Evolutionary conservation across 2,888 invertebrate genomes (phyloP), one percentile per base, ranked within the genome.

Genomic region (Plebejus argus): DNA sequence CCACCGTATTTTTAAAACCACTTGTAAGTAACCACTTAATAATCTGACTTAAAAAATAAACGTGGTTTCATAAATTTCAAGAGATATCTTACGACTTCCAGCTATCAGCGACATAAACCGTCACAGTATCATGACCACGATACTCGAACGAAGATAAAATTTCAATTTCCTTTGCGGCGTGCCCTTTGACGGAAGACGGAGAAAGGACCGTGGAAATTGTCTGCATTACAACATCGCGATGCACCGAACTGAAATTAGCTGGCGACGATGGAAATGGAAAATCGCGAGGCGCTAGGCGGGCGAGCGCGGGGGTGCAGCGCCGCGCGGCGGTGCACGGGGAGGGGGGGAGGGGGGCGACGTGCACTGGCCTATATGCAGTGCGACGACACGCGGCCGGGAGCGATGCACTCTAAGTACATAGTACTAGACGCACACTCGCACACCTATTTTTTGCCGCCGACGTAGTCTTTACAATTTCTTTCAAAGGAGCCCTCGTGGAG

Each of bases 351-450:
- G 84, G 86, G 86, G 85, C 92, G 90, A 92, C 93, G 93, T 93
- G 93, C 93, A 93, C 90, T 93, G 93, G 91, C 93, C 93, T 93
- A 94, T 93, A 94, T 94, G 93, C 93, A 92, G 93, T 94, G 89
- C 94, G 94, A 93, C 93, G 94, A 94, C 93, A 88, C 93, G 90
- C 87, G 90, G 91, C 89, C 91, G 93, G 93, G 94, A 93, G 93
- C 94, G 93, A 92, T 94, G 93, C 93, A 93, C 94, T 93, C 89
- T 85, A 86, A 91, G 89, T 91, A 92, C 92, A 89, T 89, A 91
- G 90, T 87, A 91, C 91, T 90, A 88, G 85, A 91, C 91, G 88
- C 92, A 93, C 91, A 93, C 92, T 88, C 87, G 85, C 86, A 89
- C 89, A 89, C 89, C 90, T 90, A 90, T 91, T 91, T 88, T 87